Percentiles rank a stretch among this genome's conserved stretches.
Conservation (phyloP, 2,888 invertebrate genomes). For the Cylindroiulus punctatus region DNA sequence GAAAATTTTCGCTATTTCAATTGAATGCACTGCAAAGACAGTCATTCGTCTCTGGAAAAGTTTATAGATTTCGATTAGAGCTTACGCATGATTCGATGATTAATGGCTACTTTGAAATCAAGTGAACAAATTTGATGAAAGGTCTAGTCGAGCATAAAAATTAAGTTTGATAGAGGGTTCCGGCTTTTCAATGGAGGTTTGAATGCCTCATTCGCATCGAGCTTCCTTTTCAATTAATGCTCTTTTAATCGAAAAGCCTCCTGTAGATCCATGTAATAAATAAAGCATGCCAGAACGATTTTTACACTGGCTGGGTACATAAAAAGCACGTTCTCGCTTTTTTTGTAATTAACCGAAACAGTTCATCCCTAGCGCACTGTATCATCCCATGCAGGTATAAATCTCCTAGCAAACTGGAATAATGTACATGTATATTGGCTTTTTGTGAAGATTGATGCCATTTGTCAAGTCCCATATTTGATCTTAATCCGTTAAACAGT, state of each 20-base stretch:
- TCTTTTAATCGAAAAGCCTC: conserved; percentile 43
- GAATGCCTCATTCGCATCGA: conserved; percentile 8
- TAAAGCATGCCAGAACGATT: conserved; percentile 36
- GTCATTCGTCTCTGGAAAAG: background rate
- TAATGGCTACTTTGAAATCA: conserved; percentile 45
- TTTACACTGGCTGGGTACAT: conserved; percentile 12
- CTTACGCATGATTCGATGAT: conserved; percentile 27
- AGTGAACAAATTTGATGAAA: conserved; percentile 47
- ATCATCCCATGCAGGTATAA: conserved; percentile 43
- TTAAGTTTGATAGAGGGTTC: conserved; percentile 38
- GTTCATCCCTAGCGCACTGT: background rate
- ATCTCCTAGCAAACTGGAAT: conserved; percentile 24
- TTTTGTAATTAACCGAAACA: background rate
- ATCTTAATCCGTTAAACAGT: conserved; percentile 18
- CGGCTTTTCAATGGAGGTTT: conserved; percentile 21
- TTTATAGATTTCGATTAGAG: background rate
- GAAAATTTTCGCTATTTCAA: background rate
- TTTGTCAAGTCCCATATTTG: conserved; percentile 22
- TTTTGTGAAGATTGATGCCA: background rate
- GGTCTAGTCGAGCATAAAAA: conserved; percentile 37
- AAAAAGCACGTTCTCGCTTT: background rate
- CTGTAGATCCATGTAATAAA: conserved; percentile 21
- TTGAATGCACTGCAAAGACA: background rate
- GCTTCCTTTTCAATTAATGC: conserved; percentile 47
- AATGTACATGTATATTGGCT: conserved; percentile 20